Base-by-base conservation (phyloP, 2,888 invertebrate genomes). In the Synanthedon vespiformis region DNA sequence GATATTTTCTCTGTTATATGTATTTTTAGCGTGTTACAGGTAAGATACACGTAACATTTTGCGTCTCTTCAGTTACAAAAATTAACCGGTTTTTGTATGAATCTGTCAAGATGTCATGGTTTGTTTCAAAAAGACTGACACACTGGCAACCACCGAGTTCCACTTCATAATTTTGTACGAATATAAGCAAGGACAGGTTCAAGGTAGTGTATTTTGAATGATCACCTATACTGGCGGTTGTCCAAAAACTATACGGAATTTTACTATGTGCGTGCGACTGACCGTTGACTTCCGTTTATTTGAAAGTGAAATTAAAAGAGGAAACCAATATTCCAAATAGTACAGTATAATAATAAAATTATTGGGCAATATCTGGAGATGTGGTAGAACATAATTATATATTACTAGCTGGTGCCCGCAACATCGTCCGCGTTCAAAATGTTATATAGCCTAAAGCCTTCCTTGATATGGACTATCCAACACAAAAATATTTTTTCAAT, bases 151-250 rank as follows among this genome's bases (percentile, higher is more conserved):
- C 55, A 57, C 58, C 56, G 55, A 48, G 58, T 61, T 44, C 50
- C 48, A 41, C 52, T 55, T 57, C 54, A 55, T 56, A 59, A 70
- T 63, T 67, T 34, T 34, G 34, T 34, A 34, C 34, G 34, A 34
- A 34, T 66, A 59, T 59, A 61, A 61, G 60, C 67, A 63, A 66
- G 69, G 69, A 74, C 76, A 81, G 77, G 75, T 75, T 75, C 79
- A 77, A 80, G 77, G 77, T 58, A 63, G 61, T 57, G 62, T 75
- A 74, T 79, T 81, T 80, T 68, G 68, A 75, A 73, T 72, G 68
- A 76, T 72, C 62, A 58, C 56, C 64, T 52, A 4, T 54, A 70
- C 78, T 77, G 74, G 72, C 70, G 57, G 56, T 62, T 55, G 57
- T 74, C 84, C 84, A 81, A 76, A 22, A 70, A 64, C 60, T 61